Evolutionary conservation across 2,113 vertebrate species (phyloP).

Genomic region (Lampris incognitus): DNA sequence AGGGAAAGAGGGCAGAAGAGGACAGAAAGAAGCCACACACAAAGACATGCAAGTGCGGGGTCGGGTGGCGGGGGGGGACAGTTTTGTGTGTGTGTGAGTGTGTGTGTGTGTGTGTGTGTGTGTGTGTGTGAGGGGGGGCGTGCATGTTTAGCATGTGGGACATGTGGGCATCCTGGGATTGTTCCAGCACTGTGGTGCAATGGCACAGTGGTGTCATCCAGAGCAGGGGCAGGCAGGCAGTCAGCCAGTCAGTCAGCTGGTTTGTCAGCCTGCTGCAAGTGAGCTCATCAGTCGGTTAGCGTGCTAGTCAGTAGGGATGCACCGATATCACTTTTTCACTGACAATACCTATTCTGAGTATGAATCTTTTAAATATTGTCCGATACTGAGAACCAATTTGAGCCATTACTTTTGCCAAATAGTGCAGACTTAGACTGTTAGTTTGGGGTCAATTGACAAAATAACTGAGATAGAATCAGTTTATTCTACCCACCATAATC

Average conservation of each 20-base stretch:
- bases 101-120: background rate
- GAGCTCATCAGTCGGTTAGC: background rate
- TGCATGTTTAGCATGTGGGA: background rate
- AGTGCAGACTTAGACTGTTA: too few relatives aligned
- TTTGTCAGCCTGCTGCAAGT: background rate
- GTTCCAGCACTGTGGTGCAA: background rate
- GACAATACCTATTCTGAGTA: too few relatives aligned
- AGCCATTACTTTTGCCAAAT: too few relatives aligned
- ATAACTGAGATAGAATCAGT: too few relatives aligned
- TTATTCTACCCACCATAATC: too few relatives aligned
- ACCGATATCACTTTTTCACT: too few relatives aligned
- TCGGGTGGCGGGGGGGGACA: slow-evolving; percentile 11
- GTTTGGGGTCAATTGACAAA: background rate
- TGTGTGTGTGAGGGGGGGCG: background rate
- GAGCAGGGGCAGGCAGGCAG: background rate
- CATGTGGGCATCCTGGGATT: background rate
- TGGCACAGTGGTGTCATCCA: background rate
- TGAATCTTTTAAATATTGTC: too few relatives aligned
- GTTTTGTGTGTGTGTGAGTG: slow-evolving; percentile 6
- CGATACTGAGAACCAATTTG: too few relatives aligned
- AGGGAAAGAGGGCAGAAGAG: slow-evolving; percentile 44
- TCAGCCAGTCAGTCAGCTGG: background rate
- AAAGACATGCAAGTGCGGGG: slow-evolving; percentile 47
- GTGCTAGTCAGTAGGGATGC: background rate
- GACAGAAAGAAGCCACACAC: slow-evolving; percentile 40